These are phyloP conservation scores for Oreocharis arfaki DNA, from an alignment of 2,113 vertebrate genomes.

Conservation along the genomic window DNA sequence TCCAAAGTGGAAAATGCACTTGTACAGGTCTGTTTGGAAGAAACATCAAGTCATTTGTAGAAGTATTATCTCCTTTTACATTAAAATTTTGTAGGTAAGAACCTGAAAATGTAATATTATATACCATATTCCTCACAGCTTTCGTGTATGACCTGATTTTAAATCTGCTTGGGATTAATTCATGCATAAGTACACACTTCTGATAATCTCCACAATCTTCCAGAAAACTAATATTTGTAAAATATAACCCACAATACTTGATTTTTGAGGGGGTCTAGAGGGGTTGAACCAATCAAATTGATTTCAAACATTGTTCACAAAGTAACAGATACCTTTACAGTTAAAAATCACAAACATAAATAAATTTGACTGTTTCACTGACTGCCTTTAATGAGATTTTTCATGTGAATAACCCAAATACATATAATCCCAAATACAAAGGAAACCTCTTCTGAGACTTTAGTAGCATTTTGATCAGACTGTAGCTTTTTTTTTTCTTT, in stretches of 20 bases:
- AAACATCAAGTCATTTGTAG: background rate
- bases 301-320: background rate
- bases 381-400: background rate
- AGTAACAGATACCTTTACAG: background rate
- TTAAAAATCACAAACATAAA: background rate
- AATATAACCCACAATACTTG: background rate
- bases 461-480: background rate
- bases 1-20: background rate
- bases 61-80: background rate
- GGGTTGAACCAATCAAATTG: background rate
- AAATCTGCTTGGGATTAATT: background rate
- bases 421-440: background rate
- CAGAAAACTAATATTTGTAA: background rate
- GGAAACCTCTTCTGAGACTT: background rate
- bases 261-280: background rate
- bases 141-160: background rate
- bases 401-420: background rate
- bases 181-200: background rate
- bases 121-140: background rate
- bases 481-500: background rate
- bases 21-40: background rate
- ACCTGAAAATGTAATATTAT: background rate
- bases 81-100: background rate
- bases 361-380: background rate
- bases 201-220: background rate